Evolutionary conservation across 2,113 vertebrate species (phyloP), one percentile per base, ranked within the genome.

Genomic region (Columba janthina): DNA sequence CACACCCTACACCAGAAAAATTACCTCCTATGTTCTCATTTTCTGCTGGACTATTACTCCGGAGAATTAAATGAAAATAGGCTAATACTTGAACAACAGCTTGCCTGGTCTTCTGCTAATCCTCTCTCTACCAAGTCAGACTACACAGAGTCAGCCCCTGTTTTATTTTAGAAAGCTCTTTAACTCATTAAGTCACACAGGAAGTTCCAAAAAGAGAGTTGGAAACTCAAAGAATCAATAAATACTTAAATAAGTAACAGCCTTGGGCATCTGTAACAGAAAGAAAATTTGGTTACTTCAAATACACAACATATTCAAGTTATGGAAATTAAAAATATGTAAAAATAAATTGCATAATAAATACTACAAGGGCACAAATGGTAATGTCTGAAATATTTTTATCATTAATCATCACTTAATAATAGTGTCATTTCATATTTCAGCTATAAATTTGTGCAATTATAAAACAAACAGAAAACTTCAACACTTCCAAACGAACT

Each of bases 141-240:
- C 75, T 66, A 84, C 42, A 70, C 25, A 88, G 57, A 94, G 64
- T 60, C 91, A 93, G 51, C 15, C 82, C 25, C 57, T 21, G 57
- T 74, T 95, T 88, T 83, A 93, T 86, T 94, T 93, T 53, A 93
- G 94, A 84, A 94, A 95, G 79, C 54, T 90, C 72, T 94, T 97
- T 90, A 92, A 95, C 90, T 86, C 93, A 70, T 80, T 86, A 94
- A 92, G 69, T 70, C 85, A 88, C 15, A 7, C 4, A n/a, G 42
- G 32, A 93, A 81, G 72, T 86, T 86, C 28, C 15, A 72, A 91
- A 77, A 93, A 77, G 77, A 76, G 29, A 79, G 25, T 10, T 56
- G 32, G 38, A 85, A 89, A 85, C 34, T 32, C 38, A 79, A 77
- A 75, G 58, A 88, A 89, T 89, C 36, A 74, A 50, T 18, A 76